phyloP scores from a whole-genome alignment of 2,888 invertebrate species.

The Netelia inedita region DNA sequence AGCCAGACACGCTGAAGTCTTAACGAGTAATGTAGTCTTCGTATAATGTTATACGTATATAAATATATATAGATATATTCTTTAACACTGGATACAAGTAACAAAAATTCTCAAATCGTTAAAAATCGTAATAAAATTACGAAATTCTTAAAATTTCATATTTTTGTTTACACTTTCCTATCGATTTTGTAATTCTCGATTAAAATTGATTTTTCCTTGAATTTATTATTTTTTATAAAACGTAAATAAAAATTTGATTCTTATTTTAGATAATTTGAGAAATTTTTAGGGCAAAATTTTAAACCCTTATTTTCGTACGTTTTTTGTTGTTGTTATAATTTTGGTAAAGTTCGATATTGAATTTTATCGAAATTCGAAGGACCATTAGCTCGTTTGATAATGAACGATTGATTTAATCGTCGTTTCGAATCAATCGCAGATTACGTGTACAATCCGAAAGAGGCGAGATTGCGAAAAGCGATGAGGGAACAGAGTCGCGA shows the following conservation, averaged over 20 bases:
- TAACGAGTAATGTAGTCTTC: constrained; percentile 53
- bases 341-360: neutral
- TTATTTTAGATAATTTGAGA: too few species aligned
- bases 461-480: constrained; percentile 88
- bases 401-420: neutral
- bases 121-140: neutral
- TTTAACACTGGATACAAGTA: too few species aligned
- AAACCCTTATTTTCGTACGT: neutral
- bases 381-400: too few species aligned
- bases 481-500: constrained; percentile 86
- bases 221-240: too few species aligned
- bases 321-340: neutral
- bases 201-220: too few species aligned
- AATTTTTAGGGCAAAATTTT: too few species aligned
- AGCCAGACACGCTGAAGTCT: constrained; percentile 59
- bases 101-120: too few species aligned
- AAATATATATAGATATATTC: constrained; percentile 12
- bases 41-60: constrained; percentile 32
- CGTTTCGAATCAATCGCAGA: constrained; percentile 82
- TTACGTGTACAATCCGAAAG: constrained; percentile 89
- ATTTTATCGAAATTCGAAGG: too few species aligned
- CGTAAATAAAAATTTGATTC: too few species aligned
- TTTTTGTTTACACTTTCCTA: too few species aligned
- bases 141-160: neutral
- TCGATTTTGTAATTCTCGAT: too few species aligned